Base-by-base conservation (phyloP, 1,140 invertebrate species). In the Augochlora pura region DNA sequence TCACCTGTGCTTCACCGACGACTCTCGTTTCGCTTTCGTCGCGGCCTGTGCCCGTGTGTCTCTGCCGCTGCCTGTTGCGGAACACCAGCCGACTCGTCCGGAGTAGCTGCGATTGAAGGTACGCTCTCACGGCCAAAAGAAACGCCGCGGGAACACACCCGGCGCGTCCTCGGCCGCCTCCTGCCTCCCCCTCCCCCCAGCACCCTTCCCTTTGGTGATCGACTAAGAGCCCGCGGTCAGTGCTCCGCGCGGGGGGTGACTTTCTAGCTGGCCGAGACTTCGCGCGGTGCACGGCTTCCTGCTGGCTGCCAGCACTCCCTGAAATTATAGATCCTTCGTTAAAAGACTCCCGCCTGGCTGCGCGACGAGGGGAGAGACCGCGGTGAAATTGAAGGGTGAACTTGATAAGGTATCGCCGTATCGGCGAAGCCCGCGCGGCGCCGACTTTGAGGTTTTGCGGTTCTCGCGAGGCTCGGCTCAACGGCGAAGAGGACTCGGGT, bases 1-100 rank as follows among this genome's bases (percentile, higher is more conserved):
- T 10, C 27, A 18, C 25, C 16, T 38, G 52, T 74, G 32, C 63
- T 38, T 60, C 54, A 23, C 5, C 66, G 42, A 46, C 42, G 42
- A 46, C 42, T 46, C 42, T 46, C 42, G 75, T 77, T 69, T 77
- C 76, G 76, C 76, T 77, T 75, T 84, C 73, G 67, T 54, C 64
- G 32, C 42, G 14, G 42, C 42, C 42, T 10, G n/a, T n/a, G 4
- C 67, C 52, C 4, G 32, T 32, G n/a, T 62, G n/a, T n/a, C n/a
- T n/a, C n/a, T n/a, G n/a, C n/a, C n/a, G n/a, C 62, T 62, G 77
- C 57, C 77, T 81, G 71, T 77, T 69, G 72, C 82, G 52, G 64
- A 21, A 77, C 57, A 72, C 71, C 27, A 57, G 14, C 25, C 64
- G 46, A 54, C 25, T 72, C 76, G 18, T 8, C 76, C 39, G 21